Conservation (phyloP, 2,797 vertebrate genomes). For the Coccyzus lansbergi region DNA sequence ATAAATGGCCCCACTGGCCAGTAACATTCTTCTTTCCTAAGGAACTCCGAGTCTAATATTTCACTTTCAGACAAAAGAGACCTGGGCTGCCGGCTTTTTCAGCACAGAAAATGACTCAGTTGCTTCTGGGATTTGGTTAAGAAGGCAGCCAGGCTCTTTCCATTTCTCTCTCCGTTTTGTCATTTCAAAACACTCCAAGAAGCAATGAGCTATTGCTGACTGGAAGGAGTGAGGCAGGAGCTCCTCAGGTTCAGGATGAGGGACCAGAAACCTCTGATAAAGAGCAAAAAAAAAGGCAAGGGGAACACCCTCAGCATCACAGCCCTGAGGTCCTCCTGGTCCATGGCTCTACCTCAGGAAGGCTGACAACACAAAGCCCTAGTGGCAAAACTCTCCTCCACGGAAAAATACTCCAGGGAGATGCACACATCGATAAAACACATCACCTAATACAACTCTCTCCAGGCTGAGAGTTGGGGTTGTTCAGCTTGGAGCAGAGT, state of each 20-base stretch:
- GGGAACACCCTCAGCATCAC: no score
- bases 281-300: background rate
- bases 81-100: background rate
- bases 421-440: no score
- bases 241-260: background rate
- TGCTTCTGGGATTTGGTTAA: background rate
- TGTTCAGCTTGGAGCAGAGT: no score
- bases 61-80: background rate
- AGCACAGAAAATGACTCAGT: background rate
- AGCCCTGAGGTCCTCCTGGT: background rate
- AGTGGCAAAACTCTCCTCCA: background rate
- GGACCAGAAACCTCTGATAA: background rate
- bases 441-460: no score
- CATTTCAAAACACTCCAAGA: conserved; percentile 10
- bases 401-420: no score
- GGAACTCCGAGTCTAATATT: background rate
- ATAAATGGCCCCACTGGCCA: conserved; percentile 3
- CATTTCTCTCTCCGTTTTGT: background rate
- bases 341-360: background rate
- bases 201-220: background rate
- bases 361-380: background rate
- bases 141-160: background rate
- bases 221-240: background rate
- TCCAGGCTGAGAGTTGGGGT: no score
- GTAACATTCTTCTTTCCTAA: conserved; percentile 15